Evolutionary conservation across 1,140 invertebrate species (phyloP).

Genomic region (Oreohelix idahoensis): DNA sequence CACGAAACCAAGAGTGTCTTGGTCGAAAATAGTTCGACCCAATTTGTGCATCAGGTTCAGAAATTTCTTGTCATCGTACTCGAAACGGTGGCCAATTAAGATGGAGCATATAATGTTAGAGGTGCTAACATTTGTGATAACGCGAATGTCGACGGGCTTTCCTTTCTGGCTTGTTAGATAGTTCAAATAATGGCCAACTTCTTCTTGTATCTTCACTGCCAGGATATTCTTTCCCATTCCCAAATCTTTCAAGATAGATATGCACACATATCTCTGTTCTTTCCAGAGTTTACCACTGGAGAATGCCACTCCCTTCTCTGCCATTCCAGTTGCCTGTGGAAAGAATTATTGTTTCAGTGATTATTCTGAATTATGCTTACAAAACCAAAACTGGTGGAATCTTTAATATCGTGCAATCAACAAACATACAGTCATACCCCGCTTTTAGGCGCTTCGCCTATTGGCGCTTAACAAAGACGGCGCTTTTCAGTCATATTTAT

Average conservation of each 20-base stretch:
- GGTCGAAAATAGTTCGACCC: constrained; percentile 8
- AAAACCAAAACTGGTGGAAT: no score
- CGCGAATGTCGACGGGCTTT: constrained; percentile 36
- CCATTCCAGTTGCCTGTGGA: constrained; percentile 2
- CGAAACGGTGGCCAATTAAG: constrained; percentile 55
- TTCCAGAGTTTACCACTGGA: constrained; percentile 87
- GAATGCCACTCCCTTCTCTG: constrained; percentile 42
- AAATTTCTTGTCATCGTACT: constrained; percentile 70
- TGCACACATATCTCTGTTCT: constrained; percentile 84
- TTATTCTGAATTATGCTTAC: no score
- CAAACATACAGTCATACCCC: no score
- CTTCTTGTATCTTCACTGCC: constrained; percentile 78
- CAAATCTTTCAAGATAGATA: constrained; percentile 81
- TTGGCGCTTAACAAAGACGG: no score
- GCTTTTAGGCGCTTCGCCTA: no score
- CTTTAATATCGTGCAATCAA: no score
- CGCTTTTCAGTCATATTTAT: no score
- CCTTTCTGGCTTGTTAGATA: constrained; percentile 22
- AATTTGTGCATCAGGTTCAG: constrained; percentile 20
- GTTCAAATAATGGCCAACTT: constrained; percentile 33
- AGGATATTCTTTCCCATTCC: constrained; percentile 82
- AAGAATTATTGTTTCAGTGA: no score
- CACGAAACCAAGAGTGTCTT: constrained; percentile 4
- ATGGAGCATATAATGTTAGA: constrained; percentile 54
- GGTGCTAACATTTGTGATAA: constrained; percentile 33